Conservation (phyloP, 2,888 invertebrate species). For the Aphodius sticticus region DNA sequence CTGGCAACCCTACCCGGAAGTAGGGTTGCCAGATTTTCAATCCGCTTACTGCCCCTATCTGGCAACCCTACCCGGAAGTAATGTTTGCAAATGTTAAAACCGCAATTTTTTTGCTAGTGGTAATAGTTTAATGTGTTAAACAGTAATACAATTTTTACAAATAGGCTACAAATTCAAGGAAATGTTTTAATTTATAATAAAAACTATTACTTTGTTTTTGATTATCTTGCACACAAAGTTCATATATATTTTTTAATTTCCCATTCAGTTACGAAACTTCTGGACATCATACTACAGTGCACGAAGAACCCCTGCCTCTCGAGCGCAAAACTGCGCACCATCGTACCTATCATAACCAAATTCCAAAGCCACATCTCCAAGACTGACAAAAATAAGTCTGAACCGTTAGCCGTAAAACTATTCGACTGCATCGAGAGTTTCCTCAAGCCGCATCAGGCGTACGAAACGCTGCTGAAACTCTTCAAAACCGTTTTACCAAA, state of each 20-base stretch:
- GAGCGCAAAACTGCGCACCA: constrained; percentile 23
- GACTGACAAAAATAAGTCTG: constrained; percentile 28
- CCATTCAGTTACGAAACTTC: constrained; percentile 26
- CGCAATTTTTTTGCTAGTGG: too few relatives aligned
- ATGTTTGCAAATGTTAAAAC: too few relatives aligned
- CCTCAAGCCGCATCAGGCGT: constrained; percentile 33
- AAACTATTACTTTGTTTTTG: background rate
- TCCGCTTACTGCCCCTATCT: too few relatives aligned
- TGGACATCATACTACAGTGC: constrained; percentile 25
- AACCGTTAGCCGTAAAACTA: constrained; percentile 27
- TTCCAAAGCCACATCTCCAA: constrained; percentile 9
- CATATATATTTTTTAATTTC: background rate
- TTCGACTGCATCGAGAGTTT: constrained; percentile 31
- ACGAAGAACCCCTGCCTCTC: constrained; percentile 31
- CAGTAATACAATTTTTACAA: too few relatives aligned
- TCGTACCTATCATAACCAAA: constrained; percentile 28
- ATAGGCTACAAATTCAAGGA: too few relatives aligned
- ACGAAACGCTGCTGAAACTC: constrained; percentile 29
- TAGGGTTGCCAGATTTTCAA: too few relatives aligned
- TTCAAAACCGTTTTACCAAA: constrained; percentile 32
- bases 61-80: too few relatives aligned
- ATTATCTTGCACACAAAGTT: background rate
- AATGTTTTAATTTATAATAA: too few relatives aligned
- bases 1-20: too few relatives aligned
- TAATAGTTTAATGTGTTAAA: too few relatives aligned